Evolutionary conservation across 23 tunicate genomes (phyloP), one percentile per base, ranked within the genome.

Genomic region (Corella eumyota): DNA sequence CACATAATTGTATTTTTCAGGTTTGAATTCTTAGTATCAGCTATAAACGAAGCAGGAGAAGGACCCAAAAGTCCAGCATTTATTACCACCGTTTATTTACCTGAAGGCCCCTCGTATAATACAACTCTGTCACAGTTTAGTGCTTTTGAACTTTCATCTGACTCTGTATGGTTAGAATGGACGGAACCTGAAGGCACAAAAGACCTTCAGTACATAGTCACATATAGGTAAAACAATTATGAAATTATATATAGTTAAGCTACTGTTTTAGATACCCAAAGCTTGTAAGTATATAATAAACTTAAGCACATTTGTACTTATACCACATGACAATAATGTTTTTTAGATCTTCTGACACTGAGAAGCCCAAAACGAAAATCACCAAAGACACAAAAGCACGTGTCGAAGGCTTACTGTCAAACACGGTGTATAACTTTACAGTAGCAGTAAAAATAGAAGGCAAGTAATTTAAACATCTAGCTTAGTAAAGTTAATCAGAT

Each of bases 121-220:
- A 46, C 69, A 28, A 77, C 85, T n/a, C 50, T 86, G 11, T 38
- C 22, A 5, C 50, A 59, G 21, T 63, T 86, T 45, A 40, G 44
- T 50, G 57, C 68, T 9, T 45, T 47, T 15, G 83, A 88, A 55
- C 13, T 73, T 9, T 78, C 96, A n/a, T 58, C 88, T 1, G 29
- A 62, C 45, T 54, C 96, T 0, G 71, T 64, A 9, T 88, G 96
- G 96, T 45, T 88, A 30, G 15, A 51, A 5, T 88, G 96, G 96
- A 34, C 30, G 25, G 68, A 59, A 23, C 95, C 95, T 11, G 30
- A 57, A 30, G 58, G 31, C 19, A 40, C 15, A 40, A 15, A 40
- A 9, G 48, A 9, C 48, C 13, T 9, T 15, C 11, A 15, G 11
- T 40, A 40, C 15, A 40, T 9, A 40, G 48, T 40, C 13, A 9